These are phyloP conservation scores for Arrhopalites spinosus DNA, from an alignment of 2,888 invertebrate species.

Conservation along the genomic window DNA sequence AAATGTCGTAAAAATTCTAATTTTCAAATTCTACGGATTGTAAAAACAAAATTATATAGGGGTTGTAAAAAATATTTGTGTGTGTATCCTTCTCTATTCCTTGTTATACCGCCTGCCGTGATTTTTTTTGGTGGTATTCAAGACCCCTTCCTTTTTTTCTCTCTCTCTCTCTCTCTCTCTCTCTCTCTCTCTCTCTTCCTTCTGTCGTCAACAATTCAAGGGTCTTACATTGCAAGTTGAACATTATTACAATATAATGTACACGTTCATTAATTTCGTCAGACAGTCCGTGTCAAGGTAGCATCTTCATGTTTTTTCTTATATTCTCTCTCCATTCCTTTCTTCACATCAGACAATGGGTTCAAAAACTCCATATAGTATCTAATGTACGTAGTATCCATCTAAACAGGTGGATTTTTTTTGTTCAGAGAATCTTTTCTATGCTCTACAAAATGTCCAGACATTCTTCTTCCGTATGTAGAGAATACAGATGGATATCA, in stretches of 20 bases:
- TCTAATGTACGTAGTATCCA: no score
- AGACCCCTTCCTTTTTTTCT: neutral
- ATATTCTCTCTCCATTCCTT: no score
- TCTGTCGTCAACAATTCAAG: conserved; percentile 3
- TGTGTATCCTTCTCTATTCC: neutral
- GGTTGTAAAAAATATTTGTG: neutral
- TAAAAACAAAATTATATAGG: no score
- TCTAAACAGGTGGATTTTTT: no score
- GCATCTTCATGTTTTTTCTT: conserved; percentile 11
- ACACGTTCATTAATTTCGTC: conserved; percentile 8
- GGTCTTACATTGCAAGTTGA: neutral
- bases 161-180: conserved; percentile 9
- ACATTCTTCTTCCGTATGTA: no score
- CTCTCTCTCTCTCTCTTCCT: neutral
- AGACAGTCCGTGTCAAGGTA: conserved; percentile 19
- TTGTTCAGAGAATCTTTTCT: no score
- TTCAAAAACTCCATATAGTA: no score
- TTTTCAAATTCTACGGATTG: no score
- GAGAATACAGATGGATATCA: no score
- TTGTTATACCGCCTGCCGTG: neutral
- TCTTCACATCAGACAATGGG: no score
- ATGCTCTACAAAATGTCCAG: no score
- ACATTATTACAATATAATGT: conserved; percentile 4
- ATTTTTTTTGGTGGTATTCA: neutral
- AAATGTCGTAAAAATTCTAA: no score